Conservation (phyloP, 1,140 invertebrate species). For the Drosophila ananassae region DNA sequence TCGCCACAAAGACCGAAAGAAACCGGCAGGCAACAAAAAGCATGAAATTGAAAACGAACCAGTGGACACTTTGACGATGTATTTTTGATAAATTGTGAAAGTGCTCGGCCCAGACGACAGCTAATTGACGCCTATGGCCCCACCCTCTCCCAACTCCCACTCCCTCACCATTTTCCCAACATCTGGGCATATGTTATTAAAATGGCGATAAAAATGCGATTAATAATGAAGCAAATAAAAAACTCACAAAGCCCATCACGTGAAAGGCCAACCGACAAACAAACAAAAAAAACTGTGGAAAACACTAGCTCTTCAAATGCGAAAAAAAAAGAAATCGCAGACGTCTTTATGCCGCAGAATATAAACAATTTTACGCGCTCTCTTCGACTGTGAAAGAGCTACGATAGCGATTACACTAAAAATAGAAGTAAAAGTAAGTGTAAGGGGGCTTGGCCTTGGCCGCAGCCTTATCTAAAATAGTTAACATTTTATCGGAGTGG, state of each 20-base stretch:
- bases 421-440: conserved; percentile 24
- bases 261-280: conserved; percentile 55
- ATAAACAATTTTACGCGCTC: conserved; percentile 42
- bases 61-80: conserved; percentile 49
- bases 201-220: conserved; percentile 70
- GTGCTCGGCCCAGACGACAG: conserved; percentile 51
- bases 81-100: conserved; percentile 71
- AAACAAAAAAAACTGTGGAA: background rate
- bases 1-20: background rate
- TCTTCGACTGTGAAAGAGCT: conserved; percentile 23
- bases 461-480: conserved; percentile 54
- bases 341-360: conserved; percentile 8
- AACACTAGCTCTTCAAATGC: conserved; percentile 1
- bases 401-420: conserved; percentile 4
- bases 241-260: conserved; percentile 35
- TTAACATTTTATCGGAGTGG: conserved; percentile 33
- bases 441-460: conserved; percentile 27
- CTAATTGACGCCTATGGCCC: conserved; percentile 64
- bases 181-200: conserved; percentile 47
- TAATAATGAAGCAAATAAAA: conserved; percentile 57
- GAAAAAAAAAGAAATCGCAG: conserved; percentile 29
- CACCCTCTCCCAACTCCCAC: conserved; percentile 14
- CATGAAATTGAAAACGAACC: conserved; percentile 56
- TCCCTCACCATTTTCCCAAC: conserved; percentile 25
- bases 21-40: conserved; percentile 5